phyloP scores from a whole-genome alignment of 2,888 invertebrate species.

The Cheilosia grossa region DNA sequence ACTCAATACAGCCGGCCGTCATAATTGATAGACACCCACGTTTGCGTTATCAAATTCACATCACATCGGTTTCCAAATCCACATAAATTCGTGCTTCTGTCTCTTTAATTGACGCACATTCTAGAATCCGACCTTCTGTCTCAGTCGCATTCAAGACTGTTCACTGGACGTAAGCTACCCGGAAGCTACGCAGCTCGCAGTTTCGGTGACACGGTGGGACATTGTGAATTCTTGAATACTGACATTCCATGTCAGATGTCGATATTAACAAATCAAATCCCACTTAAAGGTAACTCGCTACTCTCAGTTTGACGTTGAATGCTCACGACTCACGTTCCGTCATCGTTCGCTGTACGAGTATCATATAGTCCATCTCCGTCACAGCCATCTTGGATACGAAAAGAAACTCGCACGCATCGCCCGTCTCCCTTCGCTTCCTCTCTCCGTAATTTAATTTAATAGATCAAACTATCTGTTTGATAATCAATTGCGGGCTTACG shows the following conservation, averaged over 20 bases:
- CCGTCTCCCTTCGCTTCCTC: constrained; percentile 13
- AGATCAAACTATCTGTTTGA: constrained; percentile 66
- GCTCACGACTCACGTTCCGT: constrained; percentile 32
- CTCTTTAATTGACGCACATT: no score
- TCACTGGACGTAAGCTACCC: not conserved
- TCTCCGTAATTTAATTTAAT: constrained; percentile 49
- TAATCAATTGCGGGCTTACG: constrained; percentile 66
- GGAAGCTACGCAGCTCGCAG: not conserved
- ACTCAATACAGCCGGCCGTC: no score
- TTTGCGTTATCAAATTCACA: no score
- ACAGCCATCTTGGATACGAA: constrained; percentile 17
- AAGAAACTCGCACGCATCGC: constrained; percentile 4
- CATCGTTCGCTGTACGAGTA: constrained; percentile 17
- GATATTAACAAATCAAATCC: constrained; percentile 7
- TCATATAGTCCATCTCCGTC: constrained; percentile 49
- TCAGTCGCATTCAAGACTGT: no score
- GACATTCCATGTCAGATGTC: constrained; percentile 13
- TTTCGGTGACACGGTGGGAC: not conserved
- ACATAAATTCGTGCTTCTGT: no score
- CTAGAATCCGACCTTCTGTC: no score
- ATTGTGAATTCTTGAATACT: not conserved
- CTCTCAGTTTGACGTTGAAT: constrained; percentile 1
- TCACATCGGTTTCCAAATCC: no score
- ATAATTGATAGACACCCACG: no score
- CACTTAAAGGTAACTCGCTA: not conserved